Evolutionary conservation across 2,888 invertebrate genomes (phyloP), one percentile per base, ranked within the genome.

Genomic region (Abrostola tripartita): DNA sequence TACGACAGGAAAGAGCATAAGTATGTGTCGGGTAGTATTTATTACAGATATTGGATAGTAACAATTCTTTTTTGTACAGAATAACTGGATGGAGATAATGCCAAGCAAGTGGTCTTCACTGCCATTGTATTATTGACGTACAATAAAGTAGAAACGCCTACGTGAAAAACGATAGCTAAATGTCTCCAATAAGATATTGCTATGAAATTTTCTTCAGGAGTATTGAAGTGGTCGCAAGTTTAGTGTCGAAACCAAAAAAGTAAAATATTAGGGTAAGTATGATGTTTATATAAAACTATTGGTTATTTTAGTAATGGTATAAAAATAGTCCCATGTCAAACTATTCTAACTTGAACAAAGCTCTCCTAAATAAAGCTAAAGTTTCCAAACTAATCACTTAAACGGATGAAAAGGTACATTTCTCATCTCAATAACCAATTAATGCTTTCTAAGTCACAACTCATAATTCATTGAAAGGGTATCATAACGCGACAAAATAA

Each of bases 61-160:
- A 47, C 14, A 24, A 24, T 47, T 47, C 44, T 5, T 47, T 47
- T 47, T 9, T 47, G 8, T 24, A 24, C 24, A 24, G 24, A 44
- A 47, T 47, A 24, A 47, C 44, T 47, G 14, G 44, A 47, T 24
- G 24, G 24, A 24, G 24, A 24, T 47, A 24, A 47, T 47, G 24
- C 44, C 44, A 8, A 40, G 11, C 40, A 40, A 40, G 40, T 40
- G 40, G 6, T 10, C 9, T 47, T 24, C 4, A 47, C 24, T 8
- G 24, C 8, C 24, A 14, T 24, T 47, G 14, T 24, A 47, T 47
- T 47, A 47, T 47, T 14, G 24, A 24, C 44, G 44, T 14, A 11
- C 4, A 56, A n/a, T 9, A 8, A 24, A 55, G 14, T n/a, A 14
- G 10, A 52, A 68, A 56, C 65, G 68, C 78, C 76, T 78, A 51